Conservation (phyloP, 2,888 invertebrate species). For the Desoria tigrina region DNA sequence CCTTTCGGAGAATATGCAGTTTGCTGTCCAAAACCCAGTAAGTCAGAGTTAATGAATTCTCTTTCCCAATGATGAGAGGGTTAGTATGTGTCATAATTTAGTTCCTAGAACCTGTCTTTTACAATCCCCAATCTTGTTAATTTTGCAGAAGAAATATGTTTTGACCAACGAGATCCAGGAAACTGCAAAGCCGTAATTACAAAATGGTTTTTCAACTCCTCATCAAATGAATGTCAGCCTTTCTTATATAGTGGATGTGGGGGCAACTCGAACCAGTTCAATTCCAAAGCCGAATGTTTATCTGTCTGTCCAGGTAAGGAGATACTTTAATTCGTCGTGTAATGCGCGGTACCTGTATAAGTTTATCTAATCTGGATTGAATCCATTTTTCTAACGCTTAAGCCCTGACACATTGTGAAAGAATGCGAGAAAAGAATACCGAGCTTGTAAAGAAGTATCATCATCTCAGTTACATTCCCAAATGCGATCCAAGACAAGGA, state of each 20-base stretch:
- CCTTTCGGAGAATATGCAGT: slow-evolving; percentile 79
- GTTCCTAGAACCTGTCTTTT: too few species aligned
- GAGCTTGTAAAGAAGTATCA: slow-evolving; percentile 71
- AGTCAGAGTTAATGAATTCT: slow-evolving; percentile 55
- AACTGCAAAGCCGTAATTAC: slow-evolving; percentile 38
- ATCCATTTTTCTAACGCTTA: slow-evolving; percentile 30
- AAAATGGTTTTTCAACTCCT: slow-evolving; percentile 76
- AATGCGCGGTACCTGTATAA: neutral
- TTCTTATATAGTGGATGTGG: slow-evolving; percentile 69
- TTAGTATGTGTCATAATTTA: neutral
- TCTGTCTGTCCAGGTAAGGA: slow-evolving; percentile 73
- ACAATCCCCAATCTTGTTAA: too few species aligned
- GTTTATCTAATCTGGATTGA: neutral
- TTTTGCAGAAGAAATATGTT: slow-evolving; percentile 72
- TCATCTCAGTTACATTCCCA: slow-evolving; percentile 74
- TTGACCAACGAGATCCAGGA: slow-evolving; percentile 69
- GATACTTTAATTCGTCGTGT: too few species aligned
- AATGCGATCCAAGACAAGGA: slow-evolving; percentile 71
- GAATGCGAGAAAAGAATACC: slow-evolving; percentile 75
- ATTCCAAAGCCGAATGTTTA: slow-evolving; percentile 75
- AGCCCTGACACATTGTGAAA: slow-evolving; percentile 78
- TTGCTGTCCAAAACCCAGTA: slow-evolving; percentile 84
- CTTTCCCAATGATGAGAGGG: neutral
- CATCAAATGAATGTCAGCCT: slow-evolving; percentile 72
- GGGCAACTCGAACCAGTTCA: slow-evolving; percentile 81